Base-by-base conservation (phyloP, 2,888 invertebrate species). In the Ectemnius lituratus region DNA sequence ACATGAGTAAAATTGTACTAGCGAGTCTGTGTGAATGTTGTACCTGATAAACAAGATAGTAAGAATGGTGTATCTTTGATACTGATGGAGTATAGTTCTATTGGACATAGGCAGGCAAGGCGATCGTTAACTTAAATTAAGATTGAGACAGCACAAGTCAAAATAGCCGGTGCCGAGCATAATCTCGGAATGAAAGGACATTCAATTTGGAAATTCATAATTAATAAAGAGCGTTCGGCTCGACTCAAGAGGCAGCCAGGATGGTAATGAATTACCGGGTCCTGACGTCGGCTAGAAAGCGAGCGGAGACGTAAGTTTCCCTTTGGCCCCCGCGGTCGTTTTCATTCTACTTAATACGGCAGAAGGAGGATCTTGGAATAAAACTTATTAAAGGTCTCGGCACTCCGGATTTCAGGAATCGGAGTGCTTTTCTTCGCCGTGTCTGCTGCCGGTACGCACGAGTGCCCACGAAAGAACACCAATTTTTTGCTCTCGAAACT, bases 401-500 rank as follows among this genome's bases (percentile, higher is more conserved):
- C 37, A 37, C 71, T 78, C 80, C 68, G 69, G 70, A 79, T 76
- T 66, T 78, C 57, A 70, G 70, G 72, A 62, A 76, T 63, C 78
- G 76, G 63, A 62, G 67, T 60, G 70, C 71, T 73, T 81, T 78
- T 68, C 80, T 72, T 76, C 68, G 63, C 20, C 60, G 56, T 76
- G 75, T 75, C 78, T 79, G 75, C 66, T 74, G 62, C 65, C 28
- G 45, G 71, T 73, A 76, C 67, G 80, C 80, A 76, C 82, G 80
- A 67, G 74, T 76, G 80, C 76, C 59, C 78, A 58, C 62, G 73
- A 84, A 83, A 82, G 84, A 80, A 84, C 75, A 68, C 71, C 80
- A 79, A 82, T 83, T 84, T 84, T 84, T 84, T 80, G 70, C 81
- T 70, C 75, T 73, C 73, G 75, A 81, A 80, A 82, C 66, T 79